These are phyloP conservation scores for Hoplodrina blanda DNA, from an alignment of 2,888 invertebrate species.

Conservation along the genomic window DNA sequence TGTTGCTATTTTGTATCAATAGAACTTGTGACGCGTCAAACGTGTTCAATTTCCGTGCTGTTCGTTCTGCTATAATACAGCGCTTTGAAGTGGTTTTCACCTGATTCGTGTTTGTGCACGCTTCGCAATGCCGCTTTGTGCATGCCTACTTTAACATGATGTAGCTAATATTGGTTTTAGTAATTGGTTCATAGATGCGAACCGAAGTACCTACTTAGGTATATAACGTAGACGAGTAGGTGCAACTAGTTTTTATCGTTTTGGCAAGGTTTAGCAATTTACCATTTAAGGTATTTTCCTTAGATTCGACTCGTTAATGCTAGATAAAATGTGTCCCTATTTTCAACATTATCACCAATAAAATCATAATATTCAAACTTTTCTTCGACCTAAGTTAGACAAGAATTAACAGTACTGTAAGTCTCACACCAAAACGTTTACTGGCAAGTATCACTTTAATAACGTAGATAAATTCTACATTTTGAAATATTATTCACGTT, in stretches of 20 bases:
- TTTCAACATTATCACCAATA: too few relatives aligned
- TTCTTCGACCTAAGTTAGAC: too few relatives aligned
- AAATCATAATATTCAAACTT: too few relatives aligned
- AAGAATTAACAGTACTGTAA: too few relatives aligned
- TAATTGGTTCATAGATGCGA: constrained; percentile 23
- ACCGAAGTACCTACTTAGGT: background rate
- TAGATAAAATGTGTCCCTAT: too few relatives aligned
- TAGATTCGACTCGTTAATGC: background rate
- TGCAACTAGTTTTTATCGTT: background rate
- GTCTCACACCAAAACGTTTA: background rate
- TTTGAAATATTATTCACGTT: constrained; percentile 17
- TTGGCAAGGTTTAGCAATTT: background rate
- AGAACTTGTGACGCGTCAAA: constrained; percentile 63
- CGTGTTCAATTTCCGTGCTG: constrained; percentile 54
- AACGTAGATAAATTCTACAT: background rate
- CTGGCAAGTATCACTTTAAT: background rate
- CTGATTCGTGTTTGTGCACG: constrained; percentile 50
- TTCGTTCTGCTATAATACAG: constrained; percentile 43
- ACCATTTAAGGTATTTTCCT: background rate
- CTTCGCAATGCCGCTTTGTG: constrained; percentile 38
- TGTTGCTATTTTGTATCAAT: constrained; percentile 74
- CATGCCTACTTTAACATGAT: constrained; percentile 39
- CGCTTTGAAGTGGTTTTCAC: constrained; percentile 64
- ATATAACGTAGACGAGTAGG: constrained; percentile 7
- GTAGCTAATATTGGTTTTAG: constrained; percentile 33